Percentiles rank a stretch among this genome's conserved stretches.
These are phyloP conservation scores for Connochaetes taurinus DNA, from an alignment of 2,113 vertebrate genomes.

Conservation along the genomic window DNA sequence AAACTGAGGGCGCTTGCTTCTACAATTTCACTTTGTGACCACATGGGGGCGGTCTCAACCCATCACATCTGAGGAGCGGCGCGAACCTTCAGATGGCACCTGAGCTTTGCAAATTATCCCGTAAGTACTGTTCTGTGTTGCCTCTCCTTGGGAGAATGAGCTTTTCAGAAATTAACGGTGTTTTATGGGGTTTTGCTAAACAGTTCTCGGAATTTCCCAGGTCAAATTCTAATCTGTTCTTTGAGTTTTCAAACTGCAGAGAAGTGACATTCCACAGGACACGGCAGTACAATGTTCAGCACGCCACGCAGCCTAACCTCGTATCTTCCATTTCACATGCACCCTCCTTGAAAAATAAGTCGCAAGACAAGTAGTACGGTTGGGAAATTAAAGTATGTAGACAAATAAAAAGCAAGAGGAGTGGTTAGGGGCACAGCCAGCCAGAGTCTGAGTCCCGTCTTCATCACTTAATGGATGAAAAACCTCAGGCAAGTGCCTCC, in stretches of 20 bases:
- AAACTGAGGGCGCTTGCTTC: background rate
- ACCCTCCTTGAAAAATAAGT: background rate
- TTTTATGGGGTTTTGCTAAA: background rate
- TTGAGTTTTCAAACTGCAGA: background rate
- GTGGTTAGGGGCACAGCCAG: background rate
- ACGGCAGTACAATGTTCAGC: background rate
- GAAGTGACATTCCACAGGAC: background rate
- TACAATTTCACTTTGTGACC: background rate
- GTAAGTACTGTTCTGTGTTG: background rate
- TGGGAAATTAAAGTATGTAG: background rate
- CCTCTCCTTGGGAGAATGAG: background rate
- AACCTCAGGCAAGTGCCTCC: fast-evolving
- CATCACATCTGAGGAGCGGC: background rate
- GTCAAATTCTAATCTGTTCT: background rate
- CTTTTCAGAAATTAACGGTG: background rate
- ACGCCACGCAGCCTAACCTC: background rate
- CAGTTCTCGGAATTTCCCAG: background rate
- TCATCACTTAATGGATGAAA: background rate
- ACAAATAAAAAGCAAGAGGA: background rate
- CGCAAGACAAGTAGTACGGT: background rate
- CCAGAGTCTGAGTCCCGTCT: background rate
- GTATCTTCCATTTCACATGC: background rate
- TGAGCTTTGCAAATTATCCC: background rate
- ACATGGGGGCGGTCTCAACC: background rate
- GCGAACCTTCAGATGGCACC: background rate